Base-by-base conservation (phyloP, 2,113 vertebrate genomes). In the Oriolus oriolus region DNA sequence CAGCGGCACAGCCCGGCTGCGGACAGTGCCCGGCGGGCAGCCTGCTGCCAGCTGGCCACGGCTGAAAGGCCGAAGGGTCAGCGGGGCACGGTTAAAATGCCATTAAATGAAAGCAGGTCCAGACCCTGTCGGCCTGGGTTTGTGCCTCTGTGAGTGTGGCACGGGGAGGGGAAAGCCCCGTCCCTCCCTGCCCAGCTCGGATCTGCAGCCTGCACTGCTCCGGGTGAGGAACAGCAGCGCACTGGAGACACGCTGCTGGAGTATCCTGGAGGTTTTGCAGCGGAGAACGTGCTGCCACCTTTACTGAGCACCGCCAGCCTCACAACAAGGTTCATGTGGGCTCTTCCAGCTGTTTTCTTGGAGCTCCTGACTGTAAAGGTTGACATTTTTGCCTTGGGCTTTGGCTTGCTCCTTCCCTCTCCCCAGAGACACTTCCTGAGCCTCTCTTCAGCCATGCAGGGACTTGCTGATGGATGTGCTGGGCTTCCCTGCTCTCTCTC, bases 141-240 rank as follows among this genome's bases (percentile, higher is more conserved):
- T 26, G 4, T 42, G 41, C 30, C 45, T 27, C 30, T 4, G 33
- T 8, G 22, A 4, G 24, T 0, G 1, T 6, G 9, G 42, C 24
- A 8, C 8, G 1, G 0, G 60, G 20, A 27, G 49, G 39, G 39
- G 26, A 49, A 73, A 74, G 14, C 11, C 44, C 60, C 1, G 0
- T 26, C 54, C 37, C 31, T 75, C 37, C 12, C 33, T 31, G 14
- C 3, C 1, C 54, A 19, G 57, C 64, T 69, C 27, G 1, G 2
- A 5, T 8, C 59, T 14, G 37, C 41, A n/a, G 52, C 53, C 35
- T 68, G 68, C 11, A 0, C 27, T 15, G 39, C 81, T 65, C 75
- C 21, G 9, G 39, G n/a, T 23, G 73, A 64, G 31, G 50, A 44
- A 33, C 5, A 20, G 80, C 31, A 5, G 30, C 2, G 0, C 6